Evolutionary conservation across 2,797 vertebrate species (phyloP).

Genomic region (Cryptoprocta ferox): DNA sequence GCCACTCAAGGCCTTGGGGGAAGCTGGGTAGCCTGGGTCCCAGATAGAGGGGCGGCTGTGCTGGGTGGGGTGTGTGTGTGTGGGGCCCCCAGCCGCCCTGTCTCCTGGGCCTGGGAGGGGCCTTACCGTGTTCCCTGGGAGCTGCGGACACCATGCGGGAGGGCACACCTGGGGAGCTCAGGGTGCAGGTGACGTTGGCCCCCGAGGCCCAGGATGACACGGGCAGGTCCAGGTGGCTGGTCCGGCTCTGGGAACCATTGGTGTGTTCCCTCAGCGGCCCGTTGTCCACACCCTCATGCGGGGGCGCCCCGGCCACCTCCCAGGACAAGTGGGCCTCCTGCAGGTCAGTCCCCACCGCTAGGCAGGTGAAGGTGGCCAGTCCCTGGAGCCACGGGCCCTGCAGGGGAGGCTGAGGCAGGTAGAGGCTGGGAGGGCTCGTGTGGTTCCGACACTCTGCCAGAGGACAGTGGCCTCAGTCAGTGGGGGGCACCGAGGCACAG

Average conservation of each 20-base stretch:
- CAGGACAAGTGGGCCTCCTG: background rate
- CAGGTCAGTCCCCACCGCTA: background rate
- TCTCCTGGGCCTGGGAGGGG: too few relatives aligned
- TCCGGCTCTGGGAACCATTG: constrained; percentile 11
- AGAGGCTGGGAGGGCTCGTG: background rate
- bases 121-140: background rate
- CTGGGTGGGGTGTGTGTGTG: accelerated
- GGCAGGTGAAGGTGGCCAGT: background rate
- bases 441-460: background rate
- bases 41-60: background rate
- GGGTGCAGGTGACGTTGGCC: background rate
- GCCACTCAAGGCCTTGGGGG: accelerated
- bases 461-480: background rate
- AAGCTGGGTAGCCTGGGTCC: accelerated
- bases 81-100: background rate
- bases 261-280: accelerated
- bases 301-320: background rate
- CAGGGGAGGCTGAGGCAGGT: background rate
- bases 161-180: background rate
- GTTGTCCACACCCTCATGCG: accelerated
- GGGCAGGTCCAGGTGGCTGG: background rate
- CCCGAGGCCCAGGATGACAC: background rate
- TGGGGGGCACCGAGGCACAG: background rate
- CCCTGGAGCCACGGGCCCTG: background rate
- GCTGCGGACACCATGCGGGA: background rate